Percentiles rank a stretch among this genome's conserved stretches.
phyloP scores from a whole-genome alignment of 2,888 invertebrate genomes.

The Penaeus monodon region DNA sequence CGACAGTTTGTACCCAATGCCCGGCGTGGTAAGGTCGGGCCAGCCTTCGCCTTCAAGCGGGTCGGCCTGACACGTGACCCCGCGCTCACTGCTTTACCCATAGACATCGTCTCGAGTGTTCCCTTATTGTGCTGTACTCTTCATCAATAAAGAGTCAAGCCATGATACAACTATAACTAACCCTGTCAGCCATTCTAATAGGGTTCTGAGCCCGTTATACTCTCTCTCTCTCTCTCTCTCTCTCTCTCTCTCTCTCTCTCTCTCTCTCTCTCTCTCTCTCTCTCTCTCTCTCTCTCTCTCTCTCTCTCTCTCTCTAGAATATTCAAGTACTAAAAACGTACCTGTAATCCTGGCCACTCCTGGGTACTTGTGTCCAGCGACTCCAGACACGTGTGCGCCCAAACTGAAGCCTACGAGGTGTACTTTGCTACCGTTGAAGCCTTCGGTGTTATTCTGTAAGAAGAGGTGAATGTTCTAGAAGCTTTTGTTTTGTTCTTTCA shows the following conservation, averaged over 20 bases:
- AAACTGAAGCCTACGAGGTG: slow-evolving; percentile 16
- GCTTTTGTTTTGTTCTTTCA: too few species aligned
- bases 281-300: slow-evolving; percentile 2
- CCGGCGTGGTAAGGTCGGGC: too few species aligned
- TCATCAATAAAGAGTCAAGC: too few species aligned
- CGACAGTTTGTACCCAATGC: too few species aligned
- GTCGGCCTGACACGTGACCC: too few species aligned
- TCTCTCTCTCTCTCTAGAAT: slow-evolving; percentile 19
- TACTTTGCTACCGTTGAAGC: not conserved
- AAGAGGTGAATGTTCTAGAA: not conserved
- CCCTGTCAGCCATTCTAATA: too few species aligned
- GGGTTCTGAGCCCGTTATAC: too few species aligned
- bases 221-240: not conserved
- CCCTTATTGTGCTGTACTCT: too few species aligned
- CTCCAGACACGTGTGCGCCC: not conserved
- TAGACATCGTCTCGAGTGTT: too few species aligned
- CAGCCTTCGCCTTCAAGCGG: too few species aligned
- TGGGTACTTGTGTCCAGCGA: not conserved
- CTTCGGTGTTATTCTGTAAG: not conserved
- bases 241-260: slow-evolving; percentile 10
- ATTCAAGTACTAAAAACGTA: not conserved
- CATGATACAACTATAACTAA: too few species aligned
- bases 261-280: not conserved
- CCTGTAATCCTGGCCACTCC: slow-evolving; percentile 12
- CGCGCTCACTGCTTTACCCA: too few species aligned